These are phyloP conservation scores for Picus viridis DNA, from an alignment of 2,797 vertebrate genomes.

Conservation along the genomic window DNA sequence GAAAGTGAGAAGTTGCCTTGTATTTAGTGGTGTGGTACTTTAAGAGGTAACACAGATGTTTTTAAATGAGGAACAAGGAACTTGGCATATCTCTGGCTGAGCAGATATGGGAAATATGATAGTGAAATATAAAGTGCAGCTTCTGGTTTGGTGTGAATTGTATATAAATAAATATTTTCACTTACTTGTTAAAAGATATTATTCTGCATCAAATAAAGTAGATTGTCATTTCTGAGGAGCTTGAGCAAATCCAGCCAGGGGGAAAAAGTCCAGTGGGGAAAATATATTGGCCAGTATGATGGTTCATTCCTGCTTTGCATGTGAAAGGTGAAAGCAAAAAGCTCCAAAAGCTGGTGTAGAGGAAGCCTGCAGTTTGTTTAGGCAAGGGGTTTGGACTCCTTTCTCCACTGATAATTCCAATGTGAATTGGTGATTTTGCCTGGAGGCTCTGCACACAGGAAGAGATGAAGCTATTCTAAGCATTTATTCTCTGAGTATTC, in stretches of 20 bases:
- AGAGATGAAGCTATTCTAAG: neutral
- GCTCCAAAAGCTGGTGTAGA: neutral
- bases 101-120: neutral
- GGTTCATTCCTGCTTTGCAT: neutral
- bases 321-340: neutral
- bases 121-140: neutral
- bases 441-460: rapidly evolving
- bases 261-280: neutral
- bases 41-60: neutral
- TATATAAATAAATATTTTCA: neutral
- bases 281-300: neutral
- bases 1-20: neutral
- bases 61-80: neutral
- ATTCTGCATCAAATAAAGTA: neutral
- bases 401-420: neutral
- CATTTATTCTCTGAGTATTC: neutral
- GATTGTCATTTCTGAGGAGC: neutral
- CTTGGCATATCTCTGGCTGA: neutral
- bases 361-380: neutral
- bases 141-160: neutral
- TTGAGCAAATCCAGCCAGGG: neutral
- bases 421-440: neutral
- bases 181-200: neutral
- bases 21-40: neutral
- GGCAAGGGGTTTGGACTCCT: neutral